Conservation (phyloP, 2,797 vertebrate genomes). For the Phrynocephalus vlangalii region DNA sequence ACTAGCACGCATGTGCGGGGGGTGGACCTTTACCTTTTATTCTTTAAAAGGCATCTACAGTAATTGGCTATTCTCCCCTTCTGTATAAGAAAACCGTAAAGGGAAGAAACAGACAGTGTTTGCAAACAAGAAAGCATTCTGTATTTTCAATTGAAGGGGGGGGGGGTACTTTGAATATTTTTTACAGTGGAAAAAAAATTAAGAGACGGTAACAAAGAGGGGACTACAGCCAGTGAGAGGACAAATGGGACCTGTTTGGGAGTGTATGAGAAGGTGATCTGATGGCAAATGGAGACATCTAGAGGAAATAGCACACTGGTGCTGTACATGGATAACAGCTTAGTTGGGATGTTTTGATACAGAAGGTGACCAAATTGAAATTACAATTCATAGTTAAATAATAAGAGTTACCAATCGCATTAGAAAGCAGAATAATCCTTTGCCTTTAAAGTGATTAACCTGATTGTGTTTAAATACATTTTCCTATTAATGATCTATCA, state of each 20-base stretch:
- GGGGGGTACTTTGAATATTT: not conserved
- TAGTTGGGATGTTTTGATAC: not conserved
- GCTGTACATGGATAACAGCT: not conserved
- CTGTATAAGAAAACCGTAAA: not conserved
- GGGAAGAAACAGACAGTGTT: not conserved
- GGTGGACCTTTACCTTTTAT: no score
- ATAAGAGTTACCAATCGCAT: not conserved
- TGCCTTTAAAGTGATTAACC: no score
- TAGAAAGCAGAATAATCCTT: no score
- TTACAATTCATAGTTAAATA: not conserved
- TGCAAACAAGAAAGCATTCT: not conserved
- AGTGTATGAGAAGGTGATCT: not conserved
- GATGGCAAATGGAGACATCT: not conserved
- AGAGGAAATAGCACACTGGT: not conserved
- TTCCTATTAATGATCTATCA: not conserved
- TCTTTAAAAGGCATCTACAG: not conserved
- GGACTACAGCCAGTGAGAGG: not conserved
- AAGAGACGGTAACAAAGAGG: not conserved
- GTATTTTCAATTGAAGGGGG: no score
- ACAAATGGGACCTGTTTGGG: not conserved
- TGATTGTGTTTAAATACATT: not conserved
- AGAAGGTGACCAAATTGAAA: not conserved
- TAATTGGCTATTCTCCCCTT: not conserved
- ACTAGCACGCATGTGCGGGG: no score
- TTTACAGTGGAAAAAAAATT: not conserved